Evolutionary conservation across 2,113 vertebrate species (phyloP).

Genomic region (Ancistrus triradiatus): DNA sequence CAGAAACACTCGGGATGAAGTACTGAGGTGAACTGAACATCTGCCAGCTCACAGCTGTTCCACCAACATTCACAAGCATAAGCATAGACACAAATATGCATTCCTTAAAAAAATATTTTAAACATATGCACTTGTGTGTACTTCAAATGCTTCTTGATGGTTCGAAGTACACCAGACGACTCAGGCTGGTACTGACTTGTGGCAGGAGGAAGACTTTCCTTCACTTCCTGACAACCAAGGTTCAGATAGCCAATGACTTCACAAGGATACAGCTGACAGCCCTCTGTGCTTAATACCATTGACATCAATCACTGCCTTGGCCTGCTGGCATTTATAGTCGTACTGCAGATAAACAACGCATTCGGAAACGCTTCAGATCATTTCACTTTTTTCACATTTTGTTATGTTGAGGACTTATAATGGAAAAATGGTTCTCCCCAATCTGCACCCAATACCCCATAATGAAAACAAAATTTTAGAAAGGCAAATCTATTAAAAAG

Average conservation of each 20-base stretch:
- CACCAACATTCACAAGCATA: slow-evolving; percentile 31
- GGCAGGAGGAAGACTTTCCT: background rate
- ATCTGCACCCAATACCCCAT: too few relatives aligned
- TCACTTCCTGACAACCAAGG: slow-evolving; percentile 23
- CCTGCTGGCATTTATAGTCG: slow-evolving; percentile 12
- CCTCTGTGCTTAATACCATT: slow-evolving; percentile 29
- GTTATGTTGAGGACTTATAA: too few relatives aligned
- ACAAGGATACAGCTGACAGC: slow-evolving; percentile 29
- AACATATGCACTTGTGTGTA: slow-evolving; percentile 7
- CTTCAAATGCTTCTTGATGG: background rate
- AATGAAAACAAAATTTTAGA: too few relatives aligned
- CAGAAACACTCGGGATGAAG: slow-evolving; percentile 16
- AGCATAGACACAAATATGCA: slow-evolving; percentile 3
- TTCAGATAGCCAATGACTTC: slow-evolving; percentile 42
- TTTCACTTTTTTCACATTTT: too few relatives aligned
- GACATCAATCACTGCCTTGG: slow-evolving; percentile 13
- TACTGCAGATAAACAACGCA: too few relatives aligned
- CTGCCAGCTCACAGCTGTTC: slow-evolving; percentile 10
- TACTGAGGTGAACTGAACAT: background rate
- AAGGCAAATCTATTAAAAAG: too few relatives aligned
- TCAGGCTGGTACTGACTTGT: background rate
- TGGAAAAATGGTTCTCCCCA: too few relatives aligned
- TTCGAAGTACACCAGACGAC: background rate
- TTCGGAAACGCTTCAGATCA: too few relatives aligned
- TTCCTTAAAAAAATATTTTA: slow-evolving; percentile 20